These are phyloP conservation scores for Sterna hirundo DNA, from an alignment of 2,113 vertebrate genomes.

Conservation along the genomic window DNA sequence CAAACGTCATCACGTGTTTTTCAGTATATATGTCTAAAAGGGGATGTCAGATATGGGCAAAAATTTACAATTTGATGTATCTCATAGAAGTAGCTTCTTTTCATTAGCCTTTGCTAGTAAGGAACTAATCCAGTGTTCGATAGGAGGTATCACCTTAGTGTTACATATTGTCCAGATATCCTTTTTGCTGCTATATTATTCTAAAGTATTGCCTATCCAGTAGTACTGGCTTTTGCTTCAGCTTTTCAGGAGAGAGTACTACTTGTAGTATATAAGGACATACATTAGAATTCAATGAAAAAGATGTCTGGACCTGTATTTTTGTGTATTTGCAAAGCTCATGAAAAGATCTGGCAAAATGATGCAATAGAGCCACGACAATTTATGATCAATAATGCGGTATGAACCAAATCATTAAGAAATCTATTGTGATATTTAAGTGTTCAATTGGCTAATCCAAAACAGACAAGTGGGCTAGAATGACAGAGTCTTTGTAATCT, in stretches of 20 bases:
- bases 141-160: background rate
- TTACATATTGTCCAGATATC: background rate
- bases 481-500: background rate
- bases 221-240: background rate
- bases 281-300: background rate
- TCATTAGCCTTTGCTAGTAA: background rate
- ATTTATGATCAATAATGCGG: background rate
- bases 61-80: background rate
- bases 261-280: fast-evolving
- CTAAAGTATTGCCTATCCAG: background rate
- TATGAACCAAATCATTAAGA: background rate
- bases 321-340: background rate
- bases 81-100: background rate
- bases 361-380: background rate
- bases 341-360: background rate
- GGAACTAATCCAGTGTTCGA: background rate
- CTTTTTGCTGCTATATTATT: background rate
- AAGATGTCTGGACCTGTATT: background rate
- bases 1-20: background rate
- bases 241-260: background rate
- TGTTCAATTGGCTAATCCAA: background rate
- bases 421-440: fast-evolving
- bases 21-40: background rate
- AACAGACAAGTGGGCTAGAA: background rate
- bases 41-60: background rate